Conservation (phyloP, 2,113 vertebrate species). For the Calcarius ornatus region DNA sequence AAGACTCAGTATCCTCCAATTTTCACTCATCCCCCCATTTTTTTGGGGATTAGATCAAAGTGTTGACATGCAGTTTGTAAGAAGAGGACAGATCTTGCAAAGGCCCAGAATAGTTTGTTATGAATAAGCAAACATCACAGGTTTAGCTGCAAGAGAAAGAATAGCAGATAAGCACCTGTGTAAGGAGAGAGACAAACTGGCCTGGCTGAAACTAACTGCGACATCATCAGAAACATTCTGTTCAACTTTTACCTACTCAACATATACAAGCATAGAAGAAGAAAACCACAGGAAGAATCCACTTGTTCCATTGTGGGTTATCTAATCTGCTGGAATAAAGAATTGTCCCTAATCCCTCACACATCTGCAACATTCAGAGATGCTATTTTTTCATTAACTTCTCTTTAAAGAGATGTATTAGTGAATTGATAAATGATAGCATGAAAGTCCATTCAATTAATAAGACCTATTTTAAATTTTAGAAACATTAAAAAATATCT, state of each 20-base stretch:
- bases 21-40: background rate
- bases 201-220: background rate
- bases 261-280: background rate
- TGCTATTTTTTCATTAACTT: background rate
- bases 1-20: background rate
- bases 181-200: background rate
- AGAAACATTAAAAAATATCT: background rate
- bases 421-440: background rate
- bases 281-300: background rate
- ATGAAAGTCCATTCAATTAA: background rate
- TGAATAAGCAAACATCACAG: background rate
- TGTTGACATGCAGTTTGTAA: background rate
- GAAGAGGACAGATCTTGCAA: background rate
- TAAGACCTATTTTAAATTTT: background rate
- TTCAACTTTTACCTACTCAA: background rate
- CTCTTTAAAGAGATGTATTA: background rate
- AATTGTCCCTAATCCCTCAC: background rate
- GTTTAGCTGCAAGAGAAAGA: conserved; percentile 8
- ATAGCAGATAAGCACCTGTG: background rate
- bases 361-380: background rate
- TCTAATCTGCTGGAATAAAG: background rate
- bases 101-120: background rate
- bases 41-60: background rate
- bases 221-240: background rate
- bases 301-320: background rate